Evolutionary conservation across 2,888 invertebrate genomes (phyloP), one percentile per base, ranked within the genome.

Genomic region (Vesta saturnalis): DNA sequence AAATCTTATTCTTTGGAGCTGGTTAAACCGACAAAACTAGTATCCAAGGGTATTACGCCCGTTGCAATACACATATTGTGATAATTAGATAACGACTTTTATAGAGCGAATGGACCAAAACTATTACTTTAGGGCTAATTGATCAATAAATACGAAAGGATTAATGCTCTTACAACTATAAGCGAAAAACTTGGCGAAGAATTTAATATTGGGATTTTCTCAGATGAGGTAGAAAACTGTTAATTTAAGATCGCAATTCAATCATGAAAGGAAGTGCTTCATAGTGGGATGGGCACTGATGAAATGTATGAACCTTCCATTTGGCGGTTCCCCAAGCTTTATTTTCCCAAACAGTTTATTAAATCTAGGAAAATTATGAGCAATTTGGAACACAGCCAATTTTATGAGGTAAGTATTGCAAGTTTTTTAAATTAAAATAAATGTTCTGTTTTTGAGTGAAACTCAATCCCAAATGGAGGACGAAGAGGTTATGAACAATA

Each of bases 261-360:
- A n/a, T n/a, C n/a, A 30, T 30, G 10, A 10, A 30, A 30, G 14
- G 12, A 43, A 43, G 43, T 43, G 43, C 4, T 43, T 12, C 43
- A 43, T 43, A 43, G 43, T 43, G 43, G 43, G 43, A 43, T 43
- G 43, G 43, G 43, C 43, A 43, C 43, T 2, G 43, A 43, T 43
- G 12, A 43, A 43, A 12, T 43, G 4, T 43, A 43, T 14, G 43
- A 43, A n/a, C n/a, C n/a, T n/a, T n/a, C n/a, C n/a, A n/a, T n/a
- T n/a, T n/a, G n/a, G n/a, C n/a, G n/a, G n/a, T n/a, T 14, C 12
- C 14, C 14, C 14, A 1, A 4, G 10, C 1, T 43, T 12, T 2
- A n/a, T 12, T 12, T 43, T 43, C 12, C 14, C 1, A 2, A 43
- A 43, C 30, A 43, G n/a, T 43, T 12, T 12, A 43, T 43, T 43